Percentiles rank a stretch among this genome's conserved stretches.
These are phyloP conservation scores for fruit fly (Drosophila melanogaster) DNA, from an alignment of 1,140 invertebrate species.

Conservation along the genomic window DNA sequence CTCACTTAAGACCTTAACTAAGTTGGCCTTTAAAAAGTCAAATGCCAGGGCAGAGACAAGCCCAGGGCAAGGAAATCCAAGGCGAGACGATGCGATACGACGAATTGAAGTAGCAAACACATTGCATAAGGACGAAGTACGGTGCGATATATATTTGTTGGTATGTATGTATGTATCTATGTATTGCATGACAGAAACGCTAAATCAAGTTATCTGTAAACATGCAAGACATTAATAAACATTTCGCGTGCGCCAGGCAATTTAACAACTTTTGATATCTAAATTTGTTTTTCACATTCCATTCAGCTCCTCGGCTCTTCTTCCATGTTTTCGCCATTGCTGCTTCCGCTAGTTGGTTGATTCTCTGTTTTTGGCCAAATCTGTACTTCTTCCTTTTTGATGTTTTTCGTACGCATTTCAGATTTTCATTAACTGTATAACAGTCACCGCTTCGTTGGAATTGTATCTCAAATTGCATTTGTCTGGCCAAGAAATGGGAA, in stretches of 20 bases:
- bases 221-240: conserved; percentile 83
- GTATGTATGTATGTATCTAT: conserved; percentile 38
- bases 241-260: conserved; percentile 82
- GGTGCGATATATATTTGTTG: too few relatives aligned
- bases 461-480: conserved; percentile 14
- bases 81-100: conserved; percentile 54
- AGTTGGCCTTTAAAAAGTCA: conserved; percentile 79
- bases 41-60: conserved; percentile 45
- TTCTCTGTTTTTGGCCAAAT: not conserved
- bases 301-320: conserved; percentile 43
- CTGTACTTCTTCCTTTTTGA: conserved; percentile 1
- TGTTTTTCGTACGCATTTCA: conserved; percentile 43
- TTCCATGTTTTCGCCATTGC: conserved; percentile 52
- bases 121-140: conserved; percentile 12
- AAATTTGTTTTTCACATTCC: conserved; percentile 76
- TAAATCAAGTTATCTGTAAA: conserved; percentile 83
- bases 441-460: conserved; percentile 21
- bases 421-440: conserved; percentile 29
- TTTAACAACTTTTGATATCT: conserved; percentile 84
- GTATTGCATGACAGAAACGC: conserved; percentile 80
- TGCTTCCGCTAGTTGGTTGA: conserved; percentile 20
- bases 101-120: conserved; percentile 63
- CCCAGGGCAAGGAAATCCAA: conserved; percentile 17
- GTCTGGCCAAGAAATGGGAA: not conserved
- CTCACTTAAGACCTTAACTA: conserved; percentile 53